A percentile compares a stretch with the other conserved stretches of the same genome.
phyloP scores from a whole-genome alignment of 2,888 invertebrate species.

The Deilephila porcellus region DNA sequence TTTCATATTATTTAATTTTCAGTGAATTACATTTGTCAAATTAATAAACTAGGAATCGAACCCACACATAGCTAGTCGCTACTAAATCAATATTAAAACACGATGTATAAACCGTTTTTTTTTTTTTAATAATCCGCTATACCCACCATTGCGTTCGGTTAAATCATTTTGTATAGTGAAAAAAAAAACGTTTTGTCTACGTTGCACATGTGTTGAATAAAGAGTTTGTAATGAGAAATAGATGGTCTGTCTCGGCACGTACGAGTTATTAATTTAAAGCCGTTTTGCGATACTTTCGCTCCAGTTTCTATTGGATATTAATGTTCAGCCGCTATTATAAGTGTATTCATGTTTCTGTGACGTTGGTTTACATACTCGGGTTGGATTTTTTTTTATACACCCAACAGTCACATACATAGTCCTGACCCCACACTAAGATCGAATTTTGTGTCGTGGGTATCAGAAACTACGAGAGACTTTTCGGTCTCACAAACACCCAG shows the following conservation, averaged over 20 bases:
- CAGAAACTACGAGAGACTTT: too few species aligned
- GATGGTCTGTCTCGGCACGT: slow-evolving; percentile 11
- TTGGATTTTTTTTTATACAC: too few species aligned
- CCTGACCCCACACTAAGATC: too few species aligned
- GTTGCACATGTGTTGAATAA: slow-evolving; percentile 10
- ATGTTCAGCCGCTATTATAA: neutral
- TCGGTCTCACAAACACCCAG: too few species aligned
- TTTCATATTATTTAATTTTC: too few species aligned
- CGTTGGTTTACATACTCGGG: neutral
- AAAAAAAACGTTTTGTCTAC: neutral
- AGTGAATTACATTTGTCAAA: too few species aligned
- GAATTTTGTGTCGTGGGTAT: too few species aligned
- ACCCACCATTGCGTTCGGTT: neutral
- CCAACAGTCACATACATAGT: too few species aligned
- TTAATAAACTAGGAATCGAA: too few species aligned
- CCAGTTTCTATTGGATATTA: neutral
- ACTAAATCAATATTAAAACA: neutral
- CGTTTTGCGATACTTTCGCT: slow-evolving; percentile 3
- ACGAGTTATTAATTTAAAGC: slow-evolving; percentile 20
- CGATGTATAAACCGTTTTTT: neutral
- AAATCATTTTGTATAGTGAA: neutral
- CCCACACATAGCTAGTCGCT: neutral
- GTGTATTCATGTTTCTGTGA: neutral
- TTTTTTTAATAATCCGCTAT: neutral
- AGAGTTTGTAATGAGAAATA: slow-evolving; percentile 21